Evolutionary conservation across 2,888 invertebrate species (phyloP).

Genomic region (Drosophila longiperda): DNA sequence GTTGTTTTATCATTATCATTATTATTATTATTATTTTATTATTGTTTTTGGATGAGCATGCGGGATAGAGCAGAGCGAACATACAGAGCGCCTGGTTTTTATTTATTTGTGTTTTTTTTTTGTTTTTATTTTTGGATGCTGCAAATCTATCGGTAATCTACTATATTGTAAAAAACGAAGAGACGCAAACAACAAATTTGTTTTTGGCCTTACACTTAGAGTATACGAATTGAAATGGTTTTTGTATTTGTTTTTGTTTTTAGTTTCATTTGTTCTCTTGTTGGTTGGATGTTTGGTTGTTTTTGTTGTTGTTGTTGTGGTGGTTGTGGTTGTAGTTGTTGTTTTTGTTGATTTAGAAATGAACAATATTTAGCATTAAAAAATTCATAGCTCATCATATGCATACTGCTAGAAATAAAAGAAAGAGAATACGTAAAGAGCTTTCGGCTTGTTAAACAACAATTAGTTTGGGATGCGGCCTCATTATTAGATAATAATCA

Average conservation of each 20-base stretch:
- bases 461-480: slow-evolving; percentile 36
- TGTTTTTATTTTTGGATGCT: slow-evolving; percentile 13
- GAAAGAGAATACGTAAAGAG: slow-evolving; percentile 69
- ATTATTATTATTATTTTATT: slow-evolving; percentile 4
- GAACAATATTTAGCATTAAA: slow-evolving; percentile 70
- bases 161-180: slow-evolving; percentile 14
- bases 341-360: slow-evolving; percentile 64
- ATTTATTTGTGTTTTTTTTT: not conserved
- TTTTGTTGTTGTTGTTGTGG: slow-evolving; percentile 41
- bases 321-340: slow-evolving; percentile 41
- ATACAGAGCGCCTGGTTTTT: slow-evolving; percentile 35
- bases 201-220: slow-evolving; percentile 61
- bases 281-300: slow-evolving; percentile 52
- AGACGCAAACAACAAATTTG: slow-evolving; percentile 37
- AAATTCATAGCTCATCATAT: slow-evolving; percentile 76
- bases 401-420: slow-evolving; percentile 81
- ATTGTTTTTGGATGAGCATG: slow-evolving; percentile 47
- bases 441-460: slow-evolving; percentile 52
- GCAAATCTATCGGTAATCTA: slow-evolving; percentile 14
- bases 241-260: slow-evolving; percentile 21
- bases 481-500: slow-evolving; percentile 6
- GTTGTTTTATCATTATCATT: not conserved
- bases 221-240: slow-evolving; percentile 35
- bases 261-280: slow-evolving; percentile 62
- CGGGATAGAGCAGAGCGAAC: slow-evolving; percentile 33